Evolutionary conservation across 2,888 invertebrate genomes (phyloP).

Genomic region (Cynaeus angustus): DNA sequence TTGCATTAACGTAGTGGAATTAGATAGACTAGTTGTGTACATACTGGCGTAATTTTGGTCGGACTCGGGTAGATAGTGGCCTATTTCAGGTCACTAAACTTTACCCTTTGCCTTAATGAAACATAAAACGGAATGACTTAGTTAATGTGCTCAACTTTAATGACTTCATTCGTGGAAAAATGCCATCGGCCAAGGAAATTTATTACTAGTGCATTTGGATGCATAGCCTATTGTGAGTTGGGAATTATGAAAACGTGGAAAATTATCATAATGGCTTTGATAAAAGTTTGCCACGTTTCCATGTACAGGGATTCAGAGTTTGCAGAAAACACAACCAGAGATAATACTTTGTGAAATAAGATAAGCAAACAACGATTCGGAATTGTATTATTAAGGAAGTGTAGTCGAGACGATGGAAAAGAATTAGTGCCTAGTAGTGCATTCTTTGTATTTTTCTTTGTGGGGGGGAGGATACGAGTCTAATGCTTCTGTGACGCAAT

Average conservation of each 20-base stretch:
- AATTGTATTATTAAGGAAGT: constrained; percentile 1
- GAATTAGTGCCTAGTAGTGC: constrained; percentile 6
- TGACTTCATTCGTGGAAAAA: constrained; percentile 42
- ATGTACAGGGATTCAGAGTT: constrained; percentile 35
- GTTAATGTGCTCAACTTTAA: constrained; percentile 46
- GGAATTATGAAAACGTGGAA: constrained; percentile 28
- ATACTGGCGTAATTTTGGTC: constrained; percentile 45
- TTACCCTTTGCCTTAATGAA: constrained; percentile 50
- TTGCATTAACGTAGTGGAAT: constrained; percentile 43
- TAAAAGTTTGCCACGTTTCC: constrained; percentile 44
- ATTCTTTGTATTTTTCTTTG: neutral
- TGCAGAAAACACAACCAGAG: constrained; percentile 6
- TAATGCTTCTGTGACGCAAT: constrained; percentile 10
- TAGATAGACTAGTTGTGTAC: constrained; percentile 50
- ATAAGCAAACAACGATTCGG: constrained; percentile 5
- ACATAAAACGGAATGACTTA: constrained; percentile 50
- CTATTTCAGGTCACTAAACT: constrained; percentile 53
- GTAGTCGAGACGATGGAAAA: neutral
- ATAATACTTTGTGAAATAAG: constrained; percentile 4
- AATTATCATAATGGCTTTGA: constrained; percentile 43
- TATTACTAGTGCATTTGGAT: constrained; percentile 1
- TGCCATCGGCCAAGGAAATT: neutral
- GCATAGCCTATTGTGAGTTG: constrained; percentile 17
- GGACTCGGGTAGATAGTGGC: constrained; percentile 44
- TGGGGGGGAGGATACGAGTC: neutral